Evolutionary conservation across 2,797 vertebrate species (phyloP), one percentile per base, ranked within the genome.

Genomic region (Oreonectes daqikongensis): DNA sequence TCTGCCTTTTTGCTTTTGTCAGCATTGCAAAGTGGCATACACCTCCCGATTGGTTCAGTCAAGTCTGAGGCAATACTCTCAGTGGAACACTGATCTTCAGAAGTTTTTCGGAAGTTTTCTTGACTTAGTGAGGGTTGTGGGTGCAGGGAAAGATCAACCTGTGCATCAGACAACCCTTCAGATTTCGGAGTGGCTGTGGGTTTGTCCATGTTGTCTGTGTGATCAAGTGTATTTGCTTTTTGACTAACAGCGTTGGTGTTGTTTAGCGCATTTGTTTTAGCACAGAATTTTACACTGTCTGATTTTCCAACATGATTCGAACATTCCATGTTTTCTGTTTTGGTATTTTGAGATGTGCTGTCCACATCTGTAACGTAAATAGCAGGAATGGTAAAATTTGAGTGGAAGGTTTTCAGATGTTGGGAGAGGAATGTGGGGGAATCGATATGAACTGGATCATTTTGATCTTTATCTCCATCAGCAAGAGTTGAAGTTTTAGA

Each of bases 381-480:
- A 24, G 80, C 60, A 64, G 87, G 79, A 79, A 85, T 84, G 30
- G 66, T 60, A 30, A 24, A 28, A 55, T 75, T 63, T 69, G 82
- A 82, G 30, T 78, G 44, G 63, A 55, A 69, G 69, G 26, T 67
- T 53, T 87, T 82, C 71, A 32, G 52, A 69, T 70, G 40, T 42
- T 75, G 42, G 11, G 63, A 77, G n/a, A 70, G 44, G 30, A 77
- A 28, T 24, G 77, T 35, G 57, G 44, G 79, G 72, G 79, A 40
- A 8, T 40, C 26, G 46, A 26, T 70, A 4, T n/a, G 24, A 81
- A 53, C 81, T 72, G 74, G 20, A 66, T 80, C 82, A 15, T 55
- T 70, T 77, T 69, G 15, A 78, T 80, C 10, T n/a, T n/a, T n/a
- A 48, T 91, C 75, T 44, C 87, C 68, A 79, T 89, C 90, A 70